Conservation (phyloP, 2,888 invertebrate species). For the Dolichomitus sp. region DNA sequence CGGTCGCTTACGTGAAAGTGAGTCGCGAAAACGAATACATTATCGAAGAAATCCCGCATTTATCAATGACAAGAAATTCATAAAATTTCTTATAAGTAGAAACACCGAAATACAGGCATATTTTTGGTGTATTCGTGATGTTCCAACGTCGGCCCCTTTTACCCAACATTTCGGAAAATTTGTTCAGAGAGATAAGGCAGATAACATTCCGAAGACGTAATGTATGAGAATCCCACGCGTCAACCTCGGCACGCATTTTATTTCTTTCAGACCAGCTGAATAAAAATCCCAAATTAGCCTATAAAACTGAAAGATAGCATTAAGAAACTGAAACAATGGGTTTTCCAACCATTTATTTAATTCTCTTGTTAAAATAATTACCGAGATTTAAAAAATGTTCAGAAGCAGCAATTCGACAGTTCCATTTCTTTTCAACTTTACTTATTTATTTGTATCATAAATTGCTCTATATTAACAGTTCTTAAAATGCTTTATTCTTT, state of each 20-base stretch:
- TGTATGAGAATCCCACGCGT: slow-evolving; percentile 22
- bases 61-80: slow-evolving; percentile 13
- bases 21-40: slow-evolving; percentile 62
- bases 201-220: slow-evolving; percentile 45
- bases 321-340: no score
- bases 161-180: slow-evolving; percentile 47
- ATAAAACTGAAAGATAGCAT: no score
- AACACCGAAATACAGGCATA: slow-evolving; percentile 22
- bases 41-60: slow-evolving; percentile 23
- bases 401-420: neutral
- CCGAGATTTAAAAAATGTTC: no score
- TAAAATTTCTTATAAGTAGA: slow-evolving; percentile 6
- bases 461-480: no score
- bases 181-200: slow-evolving; percentile 59
- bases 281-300: neutral
- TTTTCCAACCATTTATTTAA: no score
- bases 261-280: neutral
- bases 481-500: no score
- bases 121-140: slow-evolving; percentile 8
- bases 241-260: neutral
- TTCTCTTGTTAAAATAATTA: no score
- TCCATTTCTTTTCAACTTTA: neutral
- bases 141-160: slow-evolving; percentile 36
- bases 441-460: neutral
- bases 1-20: slow-evolving; percentile 95